Evolutionary conservation across 2,797 vertebrate genomes (phyloP).

Genomic region (Malacoraja senta): DNA sequence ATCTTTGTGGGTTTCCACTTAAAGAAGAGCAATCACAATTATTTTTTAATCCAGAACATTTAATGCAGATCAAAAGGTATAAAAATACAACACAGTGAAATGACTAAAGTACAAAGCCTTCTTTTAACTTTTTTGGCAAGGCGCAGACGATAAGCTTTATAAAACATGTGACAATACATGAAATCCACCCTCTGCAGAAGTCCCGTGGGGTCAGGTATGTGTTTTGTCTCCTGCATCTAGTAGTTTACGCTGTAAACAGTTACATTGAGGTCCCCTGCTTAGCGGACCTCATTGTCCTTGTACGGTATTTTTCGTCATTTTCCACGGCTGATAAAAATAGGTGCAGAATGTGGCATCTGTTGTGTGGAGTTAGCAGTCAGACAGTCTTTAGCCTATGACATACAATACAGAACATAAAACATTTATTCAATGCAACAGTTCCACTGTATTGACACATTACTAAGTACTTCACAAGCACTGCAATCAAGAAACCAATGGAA

Average conservation of each 20-base stretch:
- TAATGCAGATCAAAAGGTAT: slow-evolving; percentile 71
- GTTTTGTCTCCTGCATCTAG: slow-evolving; percentile 62
- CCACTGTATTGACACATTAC: neutral
- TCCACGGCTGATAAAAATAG: slow-evolving; percentile 68
- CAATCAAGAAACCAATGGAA: neutral
- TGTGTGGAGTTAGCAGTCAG: slow-evolving; percentile 67
- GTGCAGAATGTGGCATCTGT: slow-evolving; percentile 67
- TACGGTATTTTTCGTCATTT: slow-evolving; percentile 59
- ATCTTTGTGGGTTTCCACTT: neutral
- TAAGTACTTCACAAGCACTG: slow-evolving; percentile 34
- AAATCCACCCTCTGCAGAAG: slow-evolving; percentile 57
- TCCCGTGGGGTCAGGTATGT: slow-evolving; percentile 58
- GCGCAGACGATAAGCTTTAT: slow-evolving; percentile 58
- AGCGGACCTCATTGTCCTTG: slow-evolving; percentile 63
- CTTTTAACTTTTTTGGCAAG: slow-evolving; percentile 61
- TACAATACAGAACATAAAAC: slow-evolving; percentile 60
- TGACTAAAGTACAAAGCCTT: slow-evolving; percentile 69
- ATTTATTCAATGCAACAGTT: slow-evolving; percentile 32
- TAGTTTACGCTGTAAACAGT: slow-evolving; percentile 71
- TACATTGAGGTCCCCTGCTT: slow-evolving; percentile 59
- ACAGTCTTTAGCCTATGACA: slow-evolving; percentile 72
- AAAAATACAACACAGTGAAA: slow-evolving; percentile 67
- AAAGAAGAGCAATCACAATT: neutral
- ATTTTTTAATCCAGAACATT: slow-evolving; percentile 55
- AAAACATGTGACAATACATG: slow-evolving; percentile 55